A percentile compares a stretch with the other conserved stretches of the same genome.
Conservation (phyloP, 2,113 vertebrate genomes). For the Meles meles region DNA sequence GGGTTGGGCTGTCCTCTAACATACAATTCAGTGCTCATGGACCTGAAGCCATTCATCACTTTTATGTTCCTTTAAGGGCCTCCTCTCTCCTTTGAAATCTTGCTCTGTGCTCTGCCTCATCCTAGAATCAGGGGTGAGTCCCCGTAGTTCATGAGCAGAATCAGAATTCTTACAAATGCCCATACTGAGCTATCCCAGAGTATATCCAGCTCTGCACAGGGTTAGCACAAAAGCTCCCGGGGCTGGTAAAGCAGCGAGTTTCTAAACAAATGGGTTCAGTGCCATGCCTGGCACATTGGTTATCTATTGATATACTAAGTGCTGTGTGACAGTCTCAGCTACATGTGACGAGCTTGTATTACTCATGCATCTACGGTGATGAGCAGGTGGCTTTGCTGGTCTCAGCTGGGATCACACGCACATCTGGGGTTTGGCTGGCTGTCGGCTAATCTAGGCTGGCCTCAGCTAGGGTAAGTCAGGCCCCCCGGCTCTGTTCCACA, state of each 20-base stretch:
- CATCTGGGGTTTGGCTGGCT: not conserved
- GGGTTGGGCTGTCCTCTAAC: no score
- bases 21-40: not conserved
- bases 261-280: not conserved
- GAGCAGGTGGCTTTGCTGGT: not conserved
- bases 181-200: not conserved
- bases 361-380: not conserved
- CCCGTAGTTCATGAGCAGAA: not conserved
- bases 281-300: not conserved
- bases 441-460: not conserved
- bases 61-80: not conserved
- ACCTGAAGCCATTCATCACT: not conserved
- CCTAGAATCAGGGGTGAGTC: not conserved
- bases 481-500: not conserved
- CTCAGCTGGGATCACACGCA: not conserved
- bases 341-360: rapidly evolving
- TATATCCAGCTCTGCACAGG: no score
- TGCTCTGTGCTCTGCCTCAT: not conserved
- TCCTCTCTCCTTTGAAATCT: not conserved
- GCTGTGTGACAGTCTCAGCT: not conserved
- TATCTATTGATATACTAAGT: not conserved
- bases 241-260: not conserved
- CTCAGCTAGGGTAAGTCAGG: not conserved
- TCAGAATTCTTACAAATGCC: not conserved
- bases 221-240: not conserved